A percentile compares a stretch with the other conserved stretches of the same genome.
phyloP scores from a whole-genome alignment of 37 sponge, comb jelly and placozoan genomes.

The Cliona cf. orientalis region DNA sequence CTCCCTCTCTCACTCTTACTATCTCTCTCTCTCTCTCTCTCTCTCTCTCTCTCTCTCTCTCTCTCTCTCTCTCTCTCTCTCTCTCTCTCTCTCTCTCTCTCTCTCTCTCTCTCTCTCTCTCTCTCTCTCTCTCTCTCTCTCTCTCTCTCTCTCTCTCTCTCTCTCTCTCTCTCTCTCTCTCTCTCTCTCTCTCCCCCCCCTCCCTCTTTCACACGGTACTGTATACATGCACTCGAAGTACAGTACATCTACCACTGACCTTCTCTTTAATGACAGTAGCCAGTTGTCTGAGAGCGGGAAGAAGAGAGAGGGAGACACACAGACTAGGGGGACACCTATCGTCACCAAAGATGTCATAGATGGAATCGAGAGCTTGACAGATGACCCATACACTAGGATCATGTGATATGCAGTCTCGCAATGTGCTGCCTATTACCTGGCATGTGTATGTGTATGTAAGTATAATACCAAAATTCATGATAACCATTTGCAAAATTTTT shows the following conservation, averaged over 20 bases:
- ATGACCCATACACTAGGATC: slow-evolving; percentile 32
- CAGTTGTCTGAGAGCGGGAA: not conserved
- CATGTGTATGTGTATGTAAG: not conserved
- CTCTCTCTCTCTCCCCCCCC: no score
- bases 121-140: no score
- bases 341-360: slow-evolving; percentile 47
- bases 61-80: no score
- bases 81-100: no score
- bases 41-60: no score
- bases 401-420: slow-evolving; percentile 34
- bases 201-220: no score
- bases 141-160: no score
- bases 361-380: slow-evolving; percentile 32
- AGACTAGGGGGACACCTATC: slow-evolving; percentile 25
- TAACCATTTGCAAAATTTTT: not conserved
- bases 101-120: no score
- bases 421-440: slow-evolving; percentile 29
- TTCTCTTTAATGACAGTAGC: slow-evolving; percentile 11
- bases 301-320: not conserved
- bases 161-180: no score
- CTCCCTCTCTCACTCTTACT: no score
- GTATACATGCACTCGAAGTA: no score
- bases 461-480: not conserved
- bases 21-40: no score
- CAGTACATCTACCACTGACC: slow-evolving; percentile 6